phyloP scores from a whole-genome alignment of 1,140 invertebrate species.

The Pinna nobilis region DNA sequence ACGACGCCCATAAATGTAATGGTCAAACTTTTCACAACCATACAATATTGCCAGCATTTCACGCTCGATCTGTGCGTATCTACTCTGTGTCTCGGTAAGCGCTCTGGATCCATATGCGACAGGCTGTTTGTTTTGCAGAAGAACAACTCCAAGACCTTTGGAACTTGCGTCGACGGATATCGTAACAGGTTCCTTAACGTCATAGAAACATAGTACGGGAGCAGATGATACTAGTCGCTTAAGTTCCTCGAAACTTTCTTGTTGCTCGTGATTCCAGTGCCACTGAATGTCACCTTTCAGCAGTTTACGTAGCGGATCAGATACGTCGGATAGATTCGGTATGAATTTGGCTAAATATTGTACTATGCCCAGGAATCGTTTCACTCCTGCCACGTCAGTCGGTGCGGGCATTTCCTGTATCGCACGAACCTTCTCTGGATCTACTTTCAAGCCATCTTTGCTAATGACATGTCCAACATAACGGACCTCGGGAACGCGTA shows the following conservation, averaged over 20 bases:
- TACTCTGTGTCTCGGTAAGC: conserved; percentile 61
- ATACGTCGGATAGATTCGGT: conserved; percentile 45
- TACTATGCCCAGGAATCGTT: conserved; percentile 47
- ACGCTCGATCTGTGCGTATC: conserved; percentile 75
- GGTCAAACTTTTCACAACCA: conserved; percentile 75
- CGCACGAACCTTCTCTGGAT: conserved; percentile 63
- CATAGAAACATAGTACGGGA: conserved; percentile 28
- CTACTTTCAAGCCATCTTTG: conserved; percentile 14
- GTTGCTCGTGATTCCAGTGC: conserved; percentile 28
- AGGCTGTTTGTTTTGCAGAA: conserved; percentile 12
- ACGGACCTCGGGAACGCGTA: conserved; percentile 10
- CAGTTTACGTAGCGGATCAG: conserved; percentile 40
- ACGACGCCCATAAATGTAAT: conserved; percentile 72
- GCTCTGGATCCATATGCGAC: conserved; percentile 6
- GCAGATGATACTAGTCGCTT: conserved; percentile 37
- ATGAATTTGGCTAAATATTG: conserved; percentile 41
- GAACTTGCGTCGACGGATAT: conserved; percentile 51
- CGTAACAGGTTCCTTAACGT: conserved; percentile 12
- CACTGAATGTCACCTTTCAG: conserved; percentile 32
- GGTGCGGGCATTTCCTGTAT: conserved; percentile 22
- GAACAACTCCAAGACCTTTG: conserved; percentile 38
- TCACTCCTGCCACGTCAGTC: conserved; percentile 3
- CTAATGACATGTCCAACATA: conserved; percentile 39
- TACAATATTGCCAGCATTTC: conserved; percentile 77
- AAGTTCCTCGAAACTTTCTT: conserved; percentile 27